Conservation (phyloP, 2,113 vertebrate species). For the Apus apus region DNA sequence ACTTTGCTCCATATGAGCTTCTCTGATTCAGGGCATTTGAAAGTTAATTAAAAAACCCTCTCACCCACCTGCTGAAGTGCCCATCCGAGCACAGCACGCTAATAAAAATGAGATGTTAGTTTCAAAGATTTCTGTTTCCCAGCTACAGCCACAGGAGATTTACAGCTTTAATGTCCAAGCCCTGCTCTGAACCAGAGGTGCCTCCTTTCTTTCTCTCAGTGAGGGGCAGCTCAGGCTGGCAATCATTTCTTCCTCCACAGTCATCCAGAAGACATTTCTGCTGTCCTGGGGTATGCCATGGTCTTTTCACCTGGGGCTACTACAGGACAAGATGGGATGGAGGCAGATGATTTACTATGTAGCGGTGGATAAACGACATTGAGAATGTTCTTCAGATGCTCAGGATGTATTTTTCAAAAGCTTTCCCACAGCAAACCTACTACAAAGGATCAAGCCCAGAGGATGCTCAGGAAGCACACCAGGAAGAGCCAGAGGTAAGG, state of each 20-base stretch:
- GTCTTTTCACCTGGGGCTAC: not conserved
- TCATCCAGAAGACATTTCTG: not conserved
- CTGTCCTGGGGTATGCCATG: not conserved
- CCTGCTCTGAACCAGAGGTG: not conserved
- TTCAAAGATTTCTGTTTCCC: not conserved
- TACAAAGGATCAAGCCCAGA: not conserved
- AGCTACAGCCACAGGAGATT: not conserved
- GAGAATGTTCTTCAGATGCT: not conserved
- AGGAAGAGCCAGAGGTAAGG: not conserved
- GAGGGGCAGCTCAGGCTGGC: not conserved
- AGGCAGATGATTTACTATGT: not conserved
- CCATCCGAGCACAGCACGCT: not conserved
- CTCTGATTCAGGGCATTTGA: not conserved
- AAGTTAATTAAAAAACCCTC: not conserved
- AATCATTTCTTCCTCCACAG: not conserved
- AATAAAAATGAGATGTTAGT: accelerated
- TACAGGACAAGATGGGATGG: not conserved
- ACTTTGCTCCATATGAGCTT: not conserved
- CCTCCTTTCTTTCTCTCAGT: not conserved
- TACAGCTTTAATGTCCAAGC: not conserved
- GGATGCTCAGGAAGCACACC: not conserved
- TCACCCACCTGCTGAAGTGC: not conserved
- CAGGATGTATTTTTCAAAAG: not conserved
- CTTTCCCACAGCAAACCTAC: not conserved
- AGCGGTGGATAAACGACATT: not conserved